A percentile compares a stretch with the other conserved stretches of the same genome.
Evolutionary conservation across 2,888 invertebrate species (phyloP).

Genomic region (Ligdia adustata): DNA sequence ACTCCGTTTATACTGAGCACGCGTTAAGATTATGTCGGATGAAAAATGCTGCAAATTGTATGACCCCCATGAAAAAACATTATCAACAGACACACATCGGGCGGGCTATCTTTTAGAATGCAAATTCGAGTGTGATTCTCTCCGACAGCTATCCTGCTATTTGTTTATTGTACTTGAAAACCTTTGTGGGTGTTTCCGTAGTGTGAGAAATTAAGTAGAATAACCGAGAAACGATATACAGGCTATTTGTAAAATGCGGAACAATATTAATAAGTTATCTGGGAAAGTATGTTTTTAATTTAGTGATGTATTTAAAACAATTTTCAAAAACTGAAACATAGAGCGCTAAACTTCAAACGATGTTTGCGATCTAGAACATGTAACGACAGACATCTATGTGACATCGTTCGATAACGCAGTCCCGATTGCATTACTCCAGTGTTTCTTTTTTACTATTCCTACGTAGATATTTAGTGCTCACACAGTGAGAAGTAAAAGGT

Average conservation of each 20-base stretch:
- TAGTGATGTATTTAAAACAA: too few species aligned
- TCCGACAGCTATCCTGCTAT: slow-evolving; percentile 30
- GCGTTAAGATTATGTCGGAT: slow-evolving; percentile 76
- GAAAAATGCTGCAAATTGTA: slow-evolving; percentile 81
- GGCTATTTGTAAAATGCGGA: too few species aligned
- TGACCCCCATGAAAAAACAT: slow-evolving; percentile 80
- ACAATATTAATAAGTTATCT: too few species aligned
- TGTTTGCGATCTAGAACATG: too few species aligned
- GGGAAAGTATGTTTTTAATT: too few species aligned
- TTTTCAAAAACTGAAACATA: too few species aligned
- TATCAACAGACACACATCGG: slow-evolving; percentile 67
- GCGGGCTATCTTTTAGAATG: slow-evolving; percentile 71
- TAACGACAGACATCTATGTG: too few species aligned
- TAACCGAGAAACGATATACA: too few species aligned
- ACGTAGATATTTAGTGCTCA: slow-evolving; percentile 41
- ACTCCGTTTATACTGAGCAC: slow-evolving; percentile 67
- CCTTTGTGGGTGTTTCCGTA: slow-evolving; percentile 19
- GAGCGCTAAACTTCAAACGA: too few species aligned
- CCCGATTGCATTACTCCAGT: background rate
- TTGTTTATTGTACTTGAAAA: slow-evolving; percentile 35
- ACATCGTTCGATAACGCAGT: background rate
- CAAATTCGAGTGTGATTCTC: slow-evolving; percentile 57
- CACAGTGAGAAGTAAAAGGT: slow-evolving; percentile 49
- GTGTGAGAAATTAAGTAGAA: background rate
- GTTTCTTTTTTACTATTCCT: slow-evolving; percentile 23